Evolutionary conservation across 2,113 vertebrate genomes (phyloP).

Genomic region (Rhadina sibilatrix): DNA sequence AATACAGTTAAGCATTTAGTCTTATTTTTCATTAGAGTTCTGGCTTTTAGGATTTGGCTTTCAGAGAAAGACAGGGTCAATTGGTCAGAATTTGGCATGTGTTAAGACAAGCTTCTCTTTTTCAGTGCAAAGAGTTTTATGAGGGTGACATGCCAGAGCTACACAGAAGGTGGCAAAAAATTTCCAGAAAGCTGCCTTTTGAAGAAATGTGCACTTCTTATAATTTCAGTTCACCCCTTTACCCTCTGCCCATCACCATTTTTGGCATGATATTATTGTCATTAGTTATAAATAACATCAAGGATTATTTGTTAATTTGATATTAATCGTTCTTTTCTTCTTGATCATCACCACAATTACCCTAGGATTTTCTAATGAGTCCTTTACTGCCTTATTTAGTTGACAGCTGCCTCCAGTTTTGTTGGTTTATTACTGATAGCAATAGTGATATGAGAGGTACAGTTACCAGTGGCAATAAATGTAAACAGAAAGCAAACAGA

Average conservation of each 20-base stretch:
- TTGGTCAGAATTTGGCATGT: not conserved
- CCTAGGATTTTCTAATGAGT: not conserved
- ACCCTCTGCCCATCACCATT: not conserved
- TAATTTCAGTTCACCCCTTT: not conserved
- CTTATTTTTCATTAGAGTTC: not conserved
- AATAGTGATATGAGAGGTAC: not conserved
- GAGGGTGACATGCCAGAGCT: not conserved
- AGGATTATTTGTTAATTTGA: not conserved
- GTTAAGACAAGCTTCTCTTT: not conserved
- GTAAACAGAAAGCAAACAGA: slow-evolving; percentile 23
- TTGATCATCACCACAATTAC: not conserved
- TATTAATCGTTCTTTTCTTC: not conserved
- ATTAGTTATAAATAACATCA: not conserved
- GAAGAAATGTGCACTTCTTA: not conserved
- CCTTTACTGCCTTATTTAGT: not conserved
- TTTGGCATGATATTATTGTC: not conserved
- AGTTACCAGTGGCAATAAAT: not conserved
- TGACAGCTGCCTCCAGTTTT: not conserved
- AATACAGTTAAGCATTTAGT: not conserved
- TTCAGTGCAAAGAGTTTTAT: not conserved
- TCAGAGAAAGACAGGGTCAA: not conserved
- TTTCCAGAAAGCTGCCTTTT: not conserved
- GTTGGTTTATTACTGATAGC: not conserved
- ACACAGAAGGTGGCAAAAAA: not conserved
- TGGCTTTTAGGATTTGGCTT: not conserved